A percentile compares a stretch with the other conserved stretches of the same genome.
These are phyloP conservation scores for Lutraria rhynchaena DNA, from an alignment of 1,140 invertebrate species.

Conservation along the genomic window DNA sequence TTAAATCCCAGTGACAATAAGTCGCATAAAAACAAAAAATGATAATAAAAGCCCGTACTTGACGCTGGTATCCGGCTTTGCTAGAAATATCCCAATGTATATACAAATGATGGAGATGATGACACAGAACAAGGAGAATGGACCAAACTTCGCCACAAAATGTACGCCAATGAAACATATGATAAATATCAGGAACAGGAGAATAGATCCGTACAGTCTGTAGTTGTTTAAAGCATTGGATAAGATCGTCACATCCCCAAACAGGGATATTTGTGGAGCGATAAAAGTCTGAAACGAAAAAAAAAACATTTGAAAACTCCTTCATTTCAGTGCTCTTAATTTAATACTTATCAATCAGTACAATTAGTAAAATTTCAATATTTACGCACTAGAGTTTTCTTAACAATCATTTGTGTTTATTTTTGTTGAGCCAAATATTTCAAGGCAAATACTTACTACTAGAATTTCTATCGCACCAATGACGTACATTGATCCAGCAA, in stretches of 20 bases:
- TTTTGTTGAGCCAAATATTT: no score
- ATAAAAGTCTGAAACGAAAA: constrained; percentile 92
- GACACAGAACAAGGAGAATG: constrained; percentile 96
- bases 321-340: no score
- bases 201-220: constrained; percentile 94
- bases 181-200: constrained; percentile 94
- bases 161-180: constrained; percentile 98
- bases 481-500: constrained; percentile 98
- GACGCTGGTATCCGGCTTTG: constrained; percentile 93
- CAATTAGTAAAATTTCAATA: no score
- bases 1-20: no score
- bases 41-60: constrained; percentile 61
- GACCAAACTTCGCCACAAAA: constrained; percentile 99
- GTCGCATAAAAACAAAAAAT: neutral
- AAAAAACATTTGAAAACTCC: constrained; percentile 61
- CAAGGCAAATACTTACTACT: constrained; percentile 92
- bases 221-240: constrained; percentile 91
- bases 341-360: no score
- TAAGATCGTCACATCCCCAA: constrained; percentile 88
- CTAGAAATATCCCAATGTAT: constrained; percentile 94
- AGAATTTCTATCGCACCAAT: constrained; percentile 97
- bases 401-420: no score
- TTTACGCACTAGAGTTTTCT: no score
- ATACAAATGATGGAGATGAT: constrained; percentile 96
- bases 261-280: constrained; percentile 94